Conservation (phyloP, 2,113 vertebrate genomes). For the Lamprologus tigripictilis region DNA sequence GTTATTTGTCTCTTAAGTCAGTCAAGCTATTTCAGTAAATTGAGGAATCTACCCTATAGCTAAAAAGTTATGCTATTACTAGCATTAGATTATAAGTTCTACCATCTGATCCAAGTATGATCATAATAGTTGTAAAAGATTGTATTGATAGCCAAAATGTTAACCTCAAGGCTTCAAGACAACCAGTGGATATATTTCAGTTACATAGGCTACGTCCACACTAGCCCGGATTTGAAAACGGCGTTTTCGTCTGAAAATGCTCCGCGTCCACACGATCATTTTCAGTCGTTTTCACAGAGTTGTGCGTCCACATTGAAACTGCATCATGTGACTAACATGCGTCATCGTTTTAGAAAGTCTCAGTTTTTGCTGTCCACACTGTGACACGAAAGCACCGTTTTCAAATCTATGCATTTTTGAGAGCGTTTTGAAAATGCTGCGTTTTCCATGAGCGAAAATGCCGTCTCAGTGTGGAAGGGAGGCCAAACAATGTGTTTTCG, state of each 20-base stretch:
- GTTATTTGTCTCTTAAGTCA: neutral
- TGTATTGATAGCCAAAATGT: neutral
- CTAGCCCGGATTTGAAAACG: neutral
- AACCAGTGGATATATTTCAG: neutral
- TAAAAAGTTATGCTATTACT: neutral
- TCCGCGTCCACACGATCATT: rapidly evolving
- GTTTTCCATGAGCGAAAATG: neutral
- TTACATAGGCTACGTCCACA: neutral
- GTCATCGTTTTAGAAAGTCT: neutral
- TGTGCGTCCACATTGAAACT: neutral
- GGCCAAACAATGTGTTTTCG: rapidly evolving
- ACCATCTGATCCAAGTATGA: neutral
- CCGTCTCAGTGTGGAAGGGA: neutral
- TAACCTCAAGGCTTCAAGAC: neutral
- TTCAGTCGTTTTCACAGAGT: neutral
- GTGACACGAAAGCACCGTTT: neutral
- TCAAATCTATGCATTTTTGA: neutral
- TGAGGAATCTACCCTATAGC: neutral
- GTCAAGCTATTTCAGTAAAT: neutral
- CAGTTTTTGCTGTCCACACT: neutral
- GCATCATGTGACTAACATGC: rapidly evolving
- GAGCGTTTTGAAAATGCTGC: neutral
- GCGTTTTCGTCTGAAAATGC: neutral
- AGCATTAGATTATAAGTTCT: neutral
- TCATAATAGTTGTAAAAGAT: neutral